Evolutionary conservation across 2,888 invertebrate species (phyloP).

Genomic region (Eupeodes luniger): DNA sequence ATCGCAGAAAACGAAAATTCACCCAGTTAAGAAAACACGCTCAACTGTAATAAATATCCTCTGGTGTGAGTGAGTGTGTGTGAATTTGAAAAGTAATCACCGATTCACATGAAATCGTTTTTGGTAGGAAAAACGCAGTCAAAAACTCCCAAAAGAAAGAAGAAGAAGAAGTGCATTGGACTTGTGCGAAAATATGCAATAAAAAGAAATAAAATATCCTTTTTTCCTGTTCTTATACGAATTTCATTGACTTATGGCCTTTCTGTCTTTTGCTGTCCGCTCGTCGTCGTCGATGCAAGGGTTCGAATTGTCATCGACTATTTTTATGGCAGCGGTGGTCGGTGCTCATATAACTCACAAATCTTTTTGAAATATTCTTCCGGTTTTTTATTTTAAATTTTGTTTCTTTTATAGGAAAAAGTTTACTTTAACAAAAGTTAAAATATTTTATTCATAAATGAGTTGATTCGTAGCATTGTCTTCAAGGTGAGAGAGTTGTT

Average conservation of each 20-base stretch:
- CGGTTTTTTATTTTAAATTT: slow-evolving; percentile 27
- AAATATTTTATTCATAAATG: not conserved
- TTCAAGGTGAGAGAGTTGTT: too few species aligned
- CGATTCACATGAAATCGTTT: slow-evolving; percentile 84
- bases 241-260: slow-evolving; percentile 56
- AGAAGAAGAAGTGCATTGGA: slow-evolving; percentile 50
- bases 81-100: slow-evolving; percentile 80
- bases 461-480: not conserved
- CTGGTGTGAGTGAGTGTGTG: slow-evolving; percentile 7
- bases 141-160: slow-evolving; percentile 18
- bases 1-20: slow-evolving; percentile 29
- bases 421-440: not conserved
- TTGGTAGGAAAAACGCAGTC: slow-evolving; percentile 39
- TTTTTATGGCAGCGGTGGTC: not conserved
- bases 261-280: not conserved
- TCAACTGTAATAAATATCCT: slow-evolving; percentile 69
- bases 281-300: not conserved
- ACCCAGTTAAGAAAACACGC: slow-evolving; percentile 58
- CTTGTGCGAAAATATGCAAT: slow-evolving; percentile 21
- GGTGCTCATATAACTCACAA: slow-evolving; percentile 60
- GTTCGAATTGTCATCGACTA: slow-evolving; percentile 46
- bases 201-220: not conserved
- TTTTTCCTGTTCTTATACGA: slow-evolving; percentile 28
- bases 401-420: not conserved
- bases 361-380: slow-evolving; percentile 61